Base-by-base conservation (phyloP, 2,797 vertebrate genomes). In the Passerculus sandwichensis region DNA sequence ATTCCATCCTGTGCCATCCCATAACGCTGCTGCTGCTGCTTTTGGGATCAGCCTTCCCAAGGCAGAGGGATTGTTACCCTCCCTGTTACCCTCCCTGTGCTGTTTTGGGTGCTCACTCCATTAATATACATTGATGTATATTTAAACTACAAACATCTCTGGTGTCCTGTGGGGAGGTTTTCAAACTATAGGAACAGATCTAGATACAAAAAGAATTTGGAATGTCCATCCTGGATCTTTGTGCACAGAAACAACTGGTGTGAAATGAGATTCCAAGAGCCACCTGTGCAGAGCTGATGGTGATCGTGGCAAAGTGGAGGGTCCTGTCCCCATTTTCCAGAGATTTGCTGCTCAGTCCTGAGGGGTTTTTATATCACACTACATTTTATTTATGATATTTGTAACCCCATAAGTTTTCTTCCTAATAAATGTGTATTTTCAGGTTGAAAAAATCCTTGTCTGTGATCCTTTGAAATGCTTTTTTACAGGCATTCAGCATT, bases 401-500 rank as follows among this genome's bases (percentile, higher is more conserved):
- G 85, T 94, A 88, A 94, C 84, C 15, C 8, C 5, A 0, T 11
- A 25, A 15, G 6, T 30, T 80, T 88, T 53, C 29, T 76, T 81
- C 20, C n/a, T 23, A 96, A 94, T 96, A 97, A 95, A 96, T 2
- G 1, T 62, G 11, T 44, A 2, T 72, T 92, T 92, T 36, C 32
- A 74, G 57, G n/a, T 51, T 17, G 15, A 88, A 62, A 47, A 70
- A 62, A 5, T 23, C 22, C 23, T 89, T 72, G 78, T 83, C 78
- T 89, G 86, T 95, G 69, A 30, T 95, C 78, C 47, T 96, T 95
- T 70, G 45, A 74, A 71, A 23, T 71, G 42, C 20, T 22, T 89
- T 80, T 51, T 61, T 50, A 18, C 9, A 16, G 67, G 26, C 9
- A 2, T 56, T 42, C 6, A 7, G 45, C 4, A 17, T 18, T 79